phyloP scores from a whole-genome alignment of 2,888 invertebrate genomes.

The Aethes cnicana region DNA sequence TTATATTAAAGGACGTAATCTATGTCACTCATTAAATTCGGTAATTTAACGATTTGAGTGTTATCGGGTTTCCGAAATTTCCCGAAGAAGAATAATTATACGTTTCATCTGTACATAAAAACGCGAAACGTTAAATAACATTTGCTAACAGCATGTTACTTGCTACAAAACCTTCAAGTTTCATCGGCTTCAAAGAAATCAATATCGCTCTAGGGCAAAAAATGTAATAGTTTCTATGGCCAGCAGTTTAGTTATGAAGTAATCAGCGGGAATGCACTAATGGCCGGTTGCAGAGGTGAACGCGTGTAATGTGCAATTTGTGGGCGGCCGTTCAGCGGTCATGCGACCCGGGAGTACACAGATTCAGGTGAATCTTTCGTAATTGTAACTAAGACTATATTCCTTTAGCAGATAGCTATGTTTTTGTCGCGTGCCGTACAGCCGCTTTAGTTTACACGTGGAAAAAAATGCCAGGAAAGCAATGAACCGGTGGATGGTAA shows the following conservation, averaged over 20 bases:
- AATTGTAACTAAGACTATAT: constrained; percentile 1
- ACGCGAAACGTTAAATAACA: too few species aligned
- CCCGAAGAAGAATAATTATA: too few species aligned
- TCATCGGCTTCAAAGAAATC: constrained; percentile 37
- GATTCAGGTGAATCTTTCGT: constrained; percentile 10
- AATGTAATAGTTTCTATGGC: constrained; percentile 70
- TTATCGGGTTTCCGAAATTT: too few species aligned
- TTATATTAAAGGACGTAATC: too few species aligned
- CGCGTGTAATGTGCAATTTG: constrained; percentile 77
- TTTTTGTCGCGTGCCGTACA: constrained; percentile 12
- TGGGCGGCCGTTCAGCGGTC: constrained; percentile 63
- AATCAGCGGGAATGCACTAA: constrained; percentile 77
- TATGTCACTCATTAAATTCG: too few species aligned
- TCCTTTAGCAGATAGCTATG: constrained; percentile 1
- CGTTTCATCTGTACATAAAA: constrained; percentile 7
- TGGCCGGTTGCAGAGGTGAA: constrained; percentile 69
- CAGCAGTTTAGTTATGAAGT: constrained; percentile 72
- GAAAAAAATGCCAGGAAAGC: constrained; percentile 15
- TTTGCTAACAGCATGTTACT: too few species aligned
- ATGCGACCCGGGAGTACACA: constrained; percentile 56
- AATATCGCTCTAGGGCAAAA: constrained; percentile 53
- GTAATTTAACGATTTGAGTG: too few species aligned
- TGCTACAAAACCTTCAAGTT: constrained; percentile 15
- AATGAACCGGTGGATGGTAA: neutral
- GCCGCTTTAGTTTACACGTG: constrained; percentile 5